Base-by-base conservation (phyloP, 2,797 vertebrate genomes). In the Brachyalestes nurse region DNA sequence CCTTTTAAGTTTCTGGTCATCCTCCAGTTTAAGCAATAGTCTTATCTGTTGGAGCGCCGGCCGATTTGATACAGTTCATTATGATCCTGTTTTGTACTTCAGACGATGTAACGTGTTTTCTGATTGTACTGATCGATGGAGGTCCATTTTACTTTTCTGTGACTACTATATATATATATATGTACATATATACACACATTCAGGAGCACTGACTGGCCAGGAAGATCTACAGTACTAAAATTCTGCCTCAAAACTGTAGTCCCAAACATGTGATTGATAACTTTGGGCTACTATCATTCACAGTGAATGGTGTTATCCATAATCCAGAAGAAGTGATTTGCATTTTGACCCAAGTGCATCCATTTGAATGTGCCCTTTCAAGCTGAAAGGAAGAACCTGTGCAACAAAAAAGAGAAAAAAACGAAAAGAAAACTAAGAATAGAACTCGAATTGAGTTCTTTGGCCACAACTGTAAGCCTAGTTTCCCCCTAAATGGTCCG, bases 41-140 rank as follows among this genome's bases (percentile, higher is more conserved):
- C 28, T 83, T 74, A 76, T 78, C 62, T 76, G 75, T 65, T 64
- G 73, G 47, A 80, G 71, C 73, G 76, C 72, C 78, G 65, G 73
- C 62, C 73, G 57, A 61, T 80, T 85, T 78, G 65, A 83, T 83
- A 80, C 70, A 67, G 65, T 80, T 82, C 78, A 83, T 70, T 75
- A 70, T 78, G 71, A 61, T 78, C 60, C 23, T 75, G 55, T 75
- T 82, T 82, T 82, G 42, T 78, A 79, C 67, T 75, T 74, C 55
- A 69, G 71, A 70, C 40, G 72, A 47, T 79, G 64, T 83, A 70
- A 79, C 78, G 82, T 80, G 83, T 79, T 82, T 34, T 82, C 55
- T 72, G 66, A 66, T 19, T 79, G 61, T 55, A 77, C 60, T 77
- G 47, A 81, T 80, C 67, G 21, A 65, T 83, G 79, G 25, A 85